phyloP scores from a whole-genome alignment of 2,888 invertebrate genomes.

The Nomada flava region DNA sequence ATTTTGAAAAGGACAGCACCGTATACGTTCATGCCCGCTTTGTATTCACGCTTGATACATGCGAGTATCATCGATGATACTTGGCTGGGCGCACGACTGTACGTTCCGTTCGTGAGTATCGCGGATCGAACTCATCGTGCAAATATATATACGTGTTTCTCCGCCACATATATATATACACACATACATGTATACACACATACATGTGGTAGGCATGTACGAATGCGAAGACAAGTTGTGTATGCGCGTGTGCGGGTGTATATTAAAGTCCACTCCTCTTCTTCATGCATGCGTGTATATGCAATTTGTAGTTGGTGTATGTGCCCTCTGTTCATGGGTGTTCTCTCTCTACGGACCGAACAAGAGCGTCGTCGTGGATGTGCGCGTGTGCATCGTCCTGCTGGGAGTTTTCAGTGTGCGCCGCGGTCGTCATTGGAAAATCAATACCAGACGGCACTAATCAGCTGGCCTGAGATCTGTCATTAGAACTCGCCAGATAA shows the following conservation, averaged over 20 bases:
- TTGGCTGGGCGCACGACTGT: conserved; percentile 30
- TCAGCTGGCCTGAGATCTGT: conserved; percentile 82
- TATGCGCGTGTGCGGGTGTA: conserved; percentile 23
- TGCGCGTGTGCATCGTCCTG: conserved; percentile 72
- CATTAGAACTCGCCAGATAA: conserved; percentile 75
- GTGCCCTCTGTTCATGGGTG: conserved; percentile 51
- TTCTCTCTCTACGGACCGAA: conserved; percentile 35
- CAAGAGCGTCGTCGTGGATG: conserved; percentile 44
- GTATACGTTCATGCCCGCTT: conserved; percentile 5
- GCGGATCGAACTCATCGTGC: conserved; percentile 60
- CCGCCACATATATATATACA: neutral
- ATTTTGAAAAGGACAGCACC: conserved; percentile 2
- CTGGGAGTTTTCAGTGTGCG: conserved; percentile 71
- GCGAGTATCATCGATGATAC: conserved; percentile 27
- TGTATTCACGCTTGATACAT: conserved; percentile 19
- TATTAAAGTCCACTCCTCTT: conserved; percentile 40
- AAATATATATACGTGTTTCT: conserved; percentile 2
- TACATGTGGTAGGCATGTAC: neutral
- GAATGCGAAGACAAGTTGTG: conserved; percentile 23
- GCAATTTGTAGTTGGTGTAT: conserved; percentile 1
- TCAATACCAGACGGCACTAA: conserved; percentile 83
- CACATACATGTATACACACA: neutral
- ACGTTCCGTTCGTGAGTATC: conserved; percentile 40
- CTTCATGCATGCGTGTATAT: conserved; percentile 19
- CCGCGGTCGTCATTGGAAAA: conserved; percentile 80